Base-by-base conservation (phyloP, 2,797 vertebrate species). In the Enteromius trimaculatus region DNA sequence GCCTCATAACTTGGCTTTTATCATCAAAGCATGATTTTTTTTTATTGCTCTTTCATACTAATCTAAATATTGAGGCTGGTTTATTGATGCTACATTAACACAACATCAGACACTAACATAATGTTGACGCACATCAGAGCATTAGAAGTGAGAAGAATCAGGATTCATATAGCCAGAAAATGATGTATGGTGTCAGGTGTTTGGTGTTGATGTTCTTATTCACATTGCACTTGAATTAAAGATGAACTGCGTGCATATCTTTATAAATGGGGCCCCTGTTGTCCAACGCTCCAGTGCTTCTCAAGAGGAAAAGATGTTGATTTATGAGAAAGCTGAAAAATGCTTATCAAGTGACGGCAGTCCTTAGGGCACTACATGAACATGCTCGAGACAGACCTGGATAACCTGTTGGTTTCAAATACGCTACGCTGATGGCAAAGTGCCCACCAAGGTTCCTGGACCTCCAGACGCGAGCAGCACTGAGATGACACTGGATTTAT, bases 401-500 rank as follows among this genome's bases (percentile, higher is more conserved):
- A 55, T 71, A 69, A 55, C 72, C 51, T 53, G 71, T 17, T 23
- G 66, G 47, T 71, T 76, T 60, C 37, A 75, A 23, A 51, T 29
- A 42, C 6, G 13, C 44, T 47, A 19, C 31, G 51, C 65, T 66
- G 29, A 60, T 3, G 47, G 80, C 37, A 55, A 71, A 42, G 31
- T 42, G 29, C 17, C 7, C 17, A 29, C 23, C 39, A 42, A 3
- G 9, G 13, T 31, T 44, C 6, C 75, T 76, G 62, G 55, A 69
- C 44, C 66, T 78, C 74, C 64, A 34, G 69, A 78, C 34, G 60
- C 39, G 37, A 69, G 72, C 51, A 82, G 72, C 62, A 68, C 65
- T 16, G 64, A 72, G 76, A 81, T 74, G 83, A 86, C 83, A 86
- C 75, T 39, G 77, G 81, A 84, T 87, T 88, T 84, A 77, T 79